Evolutionary conservation across 2,113 vertebrate genomes (phyloP).

Genomic region (Phoxinus phoxinus): DNA sequence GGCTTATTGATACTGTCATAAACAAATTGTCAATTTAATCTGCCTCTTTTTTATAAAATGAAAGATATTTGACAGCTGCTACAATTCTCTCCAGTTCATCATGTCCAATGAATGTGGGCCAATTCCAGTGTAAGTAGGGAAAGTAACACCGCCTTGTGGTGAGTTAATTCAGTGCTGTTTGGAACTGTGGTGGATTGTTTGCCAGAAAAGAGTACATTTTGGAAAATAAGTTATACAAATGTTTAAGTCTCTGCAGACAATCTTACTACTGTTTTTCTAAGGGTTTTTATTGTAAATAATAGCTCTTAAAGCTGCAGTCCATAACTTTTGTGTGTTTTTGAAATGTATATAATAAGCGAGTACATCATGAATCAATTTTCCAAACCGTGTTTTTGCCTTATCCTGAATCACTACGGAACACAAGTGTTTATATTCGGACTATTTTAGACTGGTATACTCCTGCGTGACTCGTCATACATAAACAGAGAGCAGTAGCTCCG

Average conservation of each 20-base stretch:
- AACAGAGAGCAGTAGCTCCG: no score
- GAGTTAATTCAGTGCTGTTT: neutral
- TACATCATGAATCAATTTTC: no score
- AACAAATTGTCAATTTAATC: neutral
- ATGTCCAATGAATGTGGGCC: neutral
- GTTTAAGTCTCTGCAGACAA: neutral
- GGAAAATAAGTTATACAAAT: neutral
- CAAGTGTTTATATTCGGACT: no score
- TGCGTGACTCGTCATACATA: no score
- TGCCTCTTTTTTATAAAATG: neutral
- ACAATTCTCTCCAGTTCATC: neutral
- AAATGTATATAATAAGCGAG: no score
- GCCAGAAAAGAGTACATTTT: neutral
- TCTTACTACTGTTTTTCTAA: neutral
- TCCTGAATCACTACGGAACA: no score
- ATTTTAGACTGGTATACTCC: no score
- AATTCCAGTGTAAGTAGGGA: neutral
- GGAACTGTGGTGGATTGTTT: neutral
- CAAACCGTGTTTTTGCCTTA: no score
- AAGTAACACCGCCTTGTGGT: neutral
- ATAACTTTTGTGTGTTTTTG: no score
- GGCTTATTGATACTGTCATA: neutral
- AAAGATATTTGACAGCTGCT: neutral
- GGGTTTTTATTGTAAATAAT: neutral
- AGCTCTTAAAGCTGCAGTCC: neutral